Evolutionary conservation across 2,797 vertebrate species (phyloP).

Genomic region (Epinephelus awoara): DNA sequence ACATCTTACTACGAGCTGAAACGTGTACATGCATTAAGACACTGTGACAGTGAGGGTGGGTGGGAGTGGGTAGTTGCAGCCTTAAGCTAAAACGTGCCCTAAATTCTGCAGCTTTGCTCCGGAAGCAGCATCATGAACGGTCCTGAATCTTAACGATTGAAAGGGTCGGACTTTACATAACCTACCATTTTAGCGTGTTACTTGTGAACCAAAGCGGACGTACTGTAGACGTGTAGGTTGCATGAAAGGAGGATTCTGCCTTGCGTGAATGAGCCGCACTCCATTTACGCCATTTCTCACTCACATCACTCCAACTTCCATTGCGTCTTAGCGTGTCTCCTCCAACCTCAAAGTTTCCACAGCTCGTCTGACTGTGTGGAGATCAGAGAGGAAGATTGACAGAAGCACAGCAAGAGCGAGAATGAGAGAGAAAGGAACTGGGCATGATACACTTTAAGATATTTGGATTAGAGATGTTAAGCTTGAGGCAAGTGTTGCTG

Average conservation of each 20-base stretch:
- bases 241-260: slow-evolving; percentile 64
- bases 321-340: slow-evolving; percentile 22
- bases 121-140: slow-evolving; percentile 53
- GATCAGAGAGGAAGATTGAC: slow-evolving; percentile 26
- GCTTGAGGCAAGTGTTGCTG: slow-evolving; percentile 30
- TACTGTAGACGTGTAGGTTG: slow-evolving; percentile 43
- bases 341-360: slow-evolving; percentile 35
- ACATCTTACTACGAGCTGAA: slow-evolving; percentile 40
- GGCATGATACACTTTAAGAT: slow-evolving; percentile 11
- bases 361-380: slow-evolving; percentile 15
- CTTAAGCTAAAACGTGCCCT: slow-evolving; percentile 80
- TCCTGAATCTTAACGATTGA: slow-evolving; percentile 64
- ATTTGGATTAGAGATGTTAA: slow-evolving; percentile 25
- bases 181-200: slow-evolving; percentile 18
- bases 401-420: neutral
- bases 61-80: slow-evolving; percentile 42
- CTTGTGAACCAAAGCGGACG: slow-evolving; percentile 20
- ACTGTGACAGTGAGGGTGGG: slow-evolving; percentile 62
- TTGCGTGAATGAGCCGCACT: slow-evolving; percentile 64
- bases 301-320: slow-evolving; percentile 41
- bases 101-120: slow-evolving; percentile 69
- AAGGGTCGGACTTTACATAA: slow-evolving; percentile 70
- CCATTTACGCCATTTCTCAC: slow-evolving; percentile 48
- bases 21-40: slow-evolving; percentile 59
- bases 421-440: neutral